A percentile compares a stretch with the other conserved stretches of the same genome.
Evolutionary conservation across 1,140 invertebrate species (phyloP).

Genomic region (Cotesia glomerata): DNA sequence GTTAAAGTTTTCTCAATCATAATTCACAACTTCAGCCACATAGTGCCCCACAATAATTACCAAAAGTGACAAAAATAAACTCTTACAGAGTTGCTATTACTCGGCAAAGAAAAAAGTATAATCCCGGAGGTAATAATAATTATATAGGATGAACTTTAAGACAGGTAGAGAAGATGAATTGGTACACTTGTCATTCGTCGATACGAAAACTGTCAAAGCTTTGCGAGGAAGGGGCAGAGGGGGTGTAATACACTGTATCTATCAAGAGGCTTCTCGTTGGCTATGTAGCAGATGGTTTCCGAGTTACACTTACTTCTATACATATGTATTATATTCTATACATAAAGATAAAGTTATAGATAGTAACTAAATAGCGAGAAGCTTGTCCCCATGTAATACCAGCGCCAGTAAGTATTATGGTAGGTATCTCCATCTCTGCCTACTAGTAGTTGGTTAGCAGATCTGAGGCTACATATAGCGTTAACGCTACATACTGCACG

Average conservation of each 20-base stretch:
- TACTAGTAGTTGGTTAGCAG: not conserved
- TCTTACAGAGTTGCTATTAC: too few relatives aligned
- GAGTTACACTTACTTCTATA: slow-evolving; percentile 12
- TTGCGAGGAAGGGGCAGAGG: not conserved
- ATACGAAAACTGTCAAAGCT: slow-evolving; percentile 31
- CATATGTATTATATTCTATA: not conserved
- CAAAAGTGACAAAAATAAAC: too few relatives aligned
- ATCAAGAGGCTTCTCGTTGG: slow-evolving; percentile 15
- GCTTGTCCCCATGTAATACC: slow-evolving; percentile 5
- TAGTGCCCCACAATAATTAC: too few relatives aligned
- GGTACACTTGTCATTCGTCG: slow-evolving; percentile 29
- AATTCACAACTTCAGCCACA: too few relatives aligned
- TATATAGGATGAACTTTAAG: slow-evolving; percentile 24
- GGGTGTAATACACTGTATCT: slow-evolving; percentile 29
- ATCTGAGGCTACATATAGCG: not conserved
- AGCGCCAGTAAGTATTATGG: not conserved
- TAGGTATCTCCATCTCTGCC: not conserved
- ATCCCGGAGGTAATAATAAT: slow-evolving; percentile 1
- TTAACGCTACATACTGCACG: too few relatives aligned
- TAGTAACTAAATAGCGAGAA: too few relatives aligned
- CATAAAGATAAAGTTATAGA: not conserved
- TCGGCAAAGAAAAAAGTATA: too few relatives aligned
- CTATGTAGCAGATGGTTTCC: slow-evolving; percentile 27
- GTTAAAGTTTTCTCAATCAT: too few relatives aligned
- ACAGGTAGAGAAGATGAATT: slow-evolving; percentile 31